Conservation (phyloP, 2,888 invertebrate species). For the Euspilapteryx auroguttella region DNA sequence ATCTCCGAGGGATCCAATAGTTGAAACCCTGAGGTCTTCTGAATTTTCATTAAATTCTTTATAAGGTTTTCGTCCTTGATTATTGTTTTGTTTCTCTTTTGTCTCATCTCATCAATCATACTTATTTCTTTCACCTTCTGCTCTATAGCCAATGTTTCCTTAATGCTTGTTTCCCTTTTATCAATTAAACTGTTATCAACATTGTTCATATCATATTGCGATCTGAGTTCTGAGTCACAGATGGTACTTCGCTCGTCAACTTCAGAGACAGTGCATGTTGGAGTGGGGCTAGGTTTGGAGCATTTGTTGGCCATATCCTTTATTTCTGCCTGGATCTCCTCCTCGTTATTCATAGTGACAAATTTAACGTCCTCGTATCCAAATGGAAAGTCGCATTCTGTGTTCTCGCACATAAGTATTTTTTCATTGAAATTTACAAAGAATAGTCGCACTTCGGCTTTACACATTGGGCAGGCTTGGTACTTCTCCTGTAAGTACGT, state of each 20-base stretch:
- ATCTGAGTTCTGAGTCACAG: no score
- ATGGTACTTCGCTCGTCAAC: no score
- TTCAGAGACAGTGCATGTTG: no score
- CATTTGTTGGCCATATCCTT: conserved; percentile 11
- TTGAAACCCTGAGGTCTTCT: conserved; percentile 16
- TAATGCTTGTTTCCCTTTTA: no score
- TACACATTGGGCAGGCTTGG: conserved; percentile 33
- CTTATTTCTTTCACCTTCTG: no score
- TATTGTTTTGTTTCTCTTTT: conserved; percentile 7
- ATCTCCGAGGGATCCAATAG: conserved; percentile 24
- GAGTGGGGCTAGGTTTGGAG: no score
- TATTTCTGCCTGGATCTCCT: conserved; percentile 11
- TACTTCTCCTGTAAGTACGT: no score
- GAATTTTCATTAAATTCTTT: conserved; percentile 19
- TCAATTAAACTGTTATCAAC: no score
- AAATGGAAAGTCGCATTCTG: conserved; percentile 31
- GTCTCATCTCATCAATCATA: no score
- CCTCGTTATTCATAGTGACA: conserved; percentile 16
- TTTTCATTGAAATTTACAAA: conserved; percentile 28
- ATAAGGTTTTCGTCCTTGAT: conserved; percentile 29
- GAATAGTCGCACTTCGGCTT: conserved; percentile 17
- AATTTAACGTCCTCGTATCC: conserved; percentile 22
- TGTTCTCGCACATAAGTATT: conserved; percentile 32
- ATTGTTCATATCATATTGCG: no score
- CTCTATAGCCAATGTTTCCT: no score